A percentile compares a stretch with the other conserved stretches of the same genome.
Evolutionary conservation across 2,888 invertebrate genomes (phyloP).

Genomic region (Furcula furcula): DNA sequence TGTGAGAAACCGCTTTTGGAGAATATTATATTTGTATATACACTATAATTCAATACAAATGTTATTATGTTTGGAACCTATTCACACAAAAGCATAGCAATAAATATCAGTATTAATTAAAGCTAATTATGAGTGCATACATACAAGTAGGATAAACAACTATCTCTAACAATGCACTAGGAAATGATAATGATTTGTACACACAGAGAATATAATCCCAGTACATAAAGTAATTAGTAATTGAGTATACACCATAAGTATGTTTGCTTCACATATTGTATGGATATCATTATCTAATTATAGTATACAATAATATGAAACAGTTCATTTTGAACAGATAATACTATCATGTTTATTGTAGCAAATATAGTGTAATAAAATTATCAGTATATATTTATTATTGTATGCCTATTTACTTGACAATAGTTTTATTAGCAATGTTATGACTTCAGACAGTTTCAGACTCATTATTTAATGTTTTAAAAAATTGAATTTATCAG

Average conservation of each 20-base stretch:
- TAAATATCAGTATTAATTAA: too few species aligned
- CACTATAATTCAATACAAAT: too few species aligned
- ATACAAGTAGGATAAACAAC: too few species aligned
- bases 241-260: background rate
- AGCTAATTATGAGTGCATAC: too few species aligned
- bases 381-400: background rate
- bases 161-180: background rate
- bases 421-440: background rate
- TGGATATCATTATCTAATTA: background rate
- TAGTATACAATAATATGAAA: background rate
- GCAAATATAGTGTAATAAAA: background rate
- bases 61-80: too few species aligned
- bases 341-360: background rate
- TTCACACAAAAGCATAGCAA: too few species aligned
- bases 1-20: too few species aligned
- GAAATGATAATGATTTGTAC: background rate
- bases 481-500: too few species aligned
- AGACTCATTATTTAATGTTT: too few species aligned
- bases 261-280: background rate
- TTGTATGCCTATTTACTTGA: background rate
- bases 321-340: too few species aligned
- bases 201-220: background rate
- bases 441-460: too few species aligned
- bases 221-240: background rate
- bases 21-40: too few species aligned